Base-by-base conservation (phyloP, 2,797 vertebrate species). In the Streptopelia turtur region DNA sequence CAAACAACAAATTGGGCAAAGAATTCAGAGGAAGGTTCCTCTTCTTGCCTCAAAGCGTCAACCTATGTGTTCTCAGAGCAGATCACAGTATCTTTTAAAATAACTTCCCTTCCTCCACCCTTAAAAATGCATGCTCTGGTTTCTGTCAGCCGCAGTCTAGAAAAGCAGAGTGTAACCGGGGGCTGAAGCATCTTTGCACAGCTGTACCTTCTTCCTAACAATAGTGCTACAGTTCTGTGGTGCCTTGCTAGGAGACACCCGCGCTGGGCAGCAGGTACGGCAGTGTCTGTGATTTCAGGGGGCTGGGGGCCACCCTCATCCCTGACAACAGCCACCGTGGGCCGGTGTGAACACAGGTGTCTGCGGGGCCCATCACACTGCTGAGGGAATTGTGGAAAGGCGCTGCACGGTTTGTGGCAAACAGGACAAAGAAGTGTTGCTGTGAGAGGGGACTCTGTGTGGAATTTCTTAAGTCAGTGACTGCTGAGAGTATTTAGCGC, bases 21-120 rank as follows among this genome's bases (percentile, higher is more conserved):
- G 27, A 93, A 56, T 31, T 80, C 28, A 39, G 65, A 47, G 50
- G 50, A 55, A 93, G 49, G 75, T 41, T 89, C 8, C 74, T 79
- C 35, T 68, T 91, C 28, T 21, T 93, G 52, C 41, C 66, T 82
- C 81, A 65, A 45, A 57, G 63, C 13, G 16, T 43, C 41, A 17
- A 63, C 21, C 56, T 52, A 1, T 0, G 17, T 70, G 24, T 79
- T 90, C 59, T 72, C 55, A 16, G 22, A 68, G 60, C 31, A 75
- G 33, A 89, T 72, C 75, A 55, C 45, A 50, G 59, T 43, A 31
- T 87, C 70, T 89, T 93, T 61, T 66, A 65, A 66, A 90, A 74
- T 49, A 95, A 43, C 64, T 90, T 93, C 88, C 75, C 75, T 95
- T 84, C 56, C 47, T 95, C 78, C 68, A 64, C 56, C 28, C 68